Conservation (phyloP, 1,140 invertebrate genomes). For the Proales similis region DNA sequence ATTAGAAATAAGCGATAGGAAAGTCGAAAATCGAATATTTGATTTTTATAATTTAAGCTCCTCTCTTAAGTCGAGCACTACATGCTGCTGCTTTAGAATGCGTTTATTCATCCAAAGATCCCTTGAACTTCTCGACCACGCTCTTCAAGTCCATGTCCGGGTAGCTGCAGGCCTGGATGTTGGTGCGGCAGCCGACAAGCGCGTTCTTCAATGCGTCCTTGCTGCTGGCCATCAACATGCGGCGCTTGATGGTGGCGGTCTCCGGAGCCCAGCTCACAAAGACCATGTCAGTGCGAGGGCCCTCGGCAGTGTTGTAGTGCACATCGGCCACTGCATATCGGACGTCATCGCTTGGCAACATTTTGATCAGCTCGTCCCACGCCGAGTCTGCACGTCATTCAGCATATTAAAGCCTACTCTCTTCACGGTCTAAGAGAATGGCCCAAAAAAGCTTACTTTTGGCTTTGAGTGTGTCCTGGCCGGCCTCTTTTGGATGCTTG, state of each 20-base stretch:
- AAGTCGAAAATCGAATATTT: no score
- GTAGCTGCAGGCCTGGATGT: conserved; percentile 67
- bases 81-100: no score
- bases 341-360: conserved; percentile 35
- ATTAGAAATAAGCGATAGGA: no score
- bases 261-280: conserved; percentile 66
- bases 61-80: no score
- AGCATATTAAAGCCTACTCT: neutral
- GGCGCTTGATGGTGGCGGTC: conserved; percentile 92
- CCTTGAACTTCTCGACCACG: conserved; percentile 38
- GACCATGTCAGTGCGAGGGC: conserved; percentile 30
- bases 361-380: conserved; percentile 34
- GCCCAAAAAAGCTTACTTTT: neutral
- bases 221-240: conserved; percentile 96
- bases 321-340: conserved; percentile 37
- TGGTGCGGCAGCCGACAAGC: conserved; percentile 87
- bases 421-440: no score
- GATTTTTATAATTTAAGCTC: no score
- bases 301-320: conserved; percentile 33
- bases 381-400: neutral
- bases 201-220: conserved; percentile 92
- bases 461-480: conserved; percentile 1
- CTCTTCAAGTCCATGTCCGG: conserved; percentile 43
- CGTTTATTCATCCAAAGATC: conserved; percentile 31
- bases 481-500: conserved; percentile 3